Conservation (phyloP, 2,797 vertebrate genomes). For the Xiphorhynchus erythropygius region DNA sequence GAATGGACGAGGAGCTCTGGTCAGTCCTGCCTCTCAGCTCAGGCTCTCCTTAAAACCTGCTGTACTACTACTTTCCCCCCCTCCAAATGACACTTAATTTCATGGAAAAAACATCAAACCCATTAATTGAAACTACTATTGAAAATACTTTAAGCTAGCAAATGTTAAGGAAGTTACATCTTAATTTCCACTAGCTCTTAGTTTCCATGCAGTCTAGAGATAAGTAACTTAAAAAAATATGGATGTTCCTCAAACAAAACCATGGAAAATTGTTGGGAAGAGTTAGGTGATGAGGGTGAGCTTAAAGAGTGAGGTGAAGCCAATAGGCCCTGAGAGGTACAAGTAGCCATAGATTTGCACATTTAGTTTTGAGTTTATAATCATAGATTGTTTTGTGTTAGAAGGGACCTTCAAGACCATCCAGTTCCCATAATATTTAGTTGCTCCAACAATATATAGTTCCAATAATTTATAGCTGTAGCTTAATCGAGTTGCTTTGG, state of each 20-base stretch:
- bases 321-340: background rate
- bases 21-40: background rate
- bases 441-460: background rate
- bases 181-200: background rate
- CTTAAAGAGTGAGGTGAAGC: background rate
- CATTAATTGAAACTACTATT: background rate
- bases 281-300: background rate
- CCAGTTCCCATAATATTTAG: background rate
- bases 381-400: background rate
- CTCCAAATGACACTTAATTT: background rate
- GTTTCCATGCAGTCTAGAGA: background rate
- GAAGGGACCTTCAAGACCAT: background rate
- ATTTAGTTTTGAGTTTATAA: background rate
- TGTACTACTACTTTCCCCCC: background rate
- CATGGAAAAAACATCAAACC: background rate
- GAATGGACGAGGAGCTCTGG: background rate
- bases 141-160: background rate
- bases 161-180: background rate
- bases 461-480: background rate
- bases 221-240: background rate
- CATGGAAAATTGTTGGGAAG: background rate
- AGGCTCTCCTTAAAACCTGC: background rate
- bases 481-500: background rate
- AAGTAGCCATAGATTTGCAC: background rate
- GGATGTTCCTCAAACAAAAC: background rate